These are phyloP conservation scores for Dicrurus megarhynchus DNA, from an alignment of 2,113 vertebrate species.

Conservation along the genomic window DNA sequence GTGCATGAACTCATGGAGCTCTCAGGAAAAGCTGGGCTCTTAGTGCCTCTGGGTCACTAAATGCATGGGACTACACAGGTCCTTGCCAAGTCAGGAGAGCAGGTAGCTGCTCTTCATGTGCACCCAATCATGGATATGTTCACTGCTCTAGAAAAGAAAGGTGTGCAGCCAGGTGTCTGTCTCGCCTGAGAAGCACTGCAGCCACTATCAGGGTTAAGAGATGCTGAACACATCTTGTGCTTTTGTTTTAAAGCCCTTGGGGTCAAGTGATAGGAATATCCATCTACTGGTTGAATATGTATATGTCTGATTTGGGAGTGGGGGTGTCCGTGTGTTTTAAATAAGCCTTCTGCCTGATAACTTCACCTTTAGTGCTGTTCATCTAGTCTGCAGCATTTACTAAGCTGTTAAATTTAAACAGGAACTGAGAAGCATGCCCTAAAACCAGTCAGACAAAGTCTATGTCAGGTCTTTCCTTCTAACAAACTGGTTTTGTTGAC, in stretches of 20 bases:
- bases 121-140: not conserved
- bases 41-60: not conserved
- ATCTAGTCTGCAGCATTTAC: not conserved
- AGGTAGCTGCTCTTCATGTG: not conserved
- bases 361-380: not conserved
- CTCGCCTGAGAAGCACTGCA: not conserved
- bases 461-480: not conserved
- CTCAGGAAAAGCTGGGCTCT: not conserved
- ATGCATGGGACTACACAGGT: not conserved
- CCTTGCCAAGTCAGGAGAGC: not conserved
- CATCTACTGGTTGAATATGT: not conserved
- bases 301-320: not conserved
- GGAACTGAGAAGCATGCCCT: not conserved
- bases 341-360: not conserved
- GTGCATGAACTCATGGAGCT: not conserved
- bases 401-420: not conserved
- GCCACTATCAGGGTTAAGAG: not conserved
- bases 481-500: not conserved
- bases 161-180: not conserved
- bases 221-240: not conserved
- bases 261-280: not conserved
- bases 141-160: not conserved
- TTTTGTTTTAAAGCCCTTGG: not conserved
- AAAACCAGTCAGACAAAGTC: not conserved
- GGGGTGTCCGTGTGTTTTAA: not conserved